phyloP scores from a whole-genome alignment of 2,113 vertebrate genomes.

The Hydropotes inermis region DNA sequence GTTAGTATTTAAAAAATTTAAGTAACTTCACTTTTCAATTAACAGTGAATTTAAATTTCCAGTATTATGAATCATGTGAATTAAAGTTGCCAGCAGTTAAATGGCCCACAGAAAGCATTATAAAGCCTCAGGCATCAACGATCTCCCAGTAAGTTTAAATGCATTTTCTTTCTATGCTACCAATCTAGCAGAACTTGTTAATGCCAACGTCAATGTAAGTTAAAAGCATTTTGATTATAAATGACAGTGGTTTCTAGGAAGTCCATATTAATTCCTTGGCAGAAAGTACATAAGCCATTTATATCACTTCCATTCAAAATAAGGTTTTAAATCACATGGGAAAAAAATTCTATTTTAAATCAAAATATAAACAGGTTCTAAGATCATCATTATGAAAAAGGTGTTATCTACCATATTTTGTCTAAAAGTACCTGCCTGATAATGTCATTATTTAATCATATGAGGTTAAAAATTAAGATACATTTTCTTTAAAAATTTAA shows the following conservation, averaged over 20 bases:
- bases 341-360: slow-evolving; percentile 51
- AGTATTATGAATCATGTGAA: slow-evolving; percentile 57
- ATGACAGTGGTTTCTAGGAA: slow-evolving; percentile 5
- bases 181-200: neutral
- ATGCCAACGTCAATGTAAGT: neutral
- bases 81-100: slow-evolving; percentile 54
- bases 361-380: slow-evolving; percentile 44
- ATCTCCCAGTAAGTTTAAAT: slow-evolving; percentile 23
- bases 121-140: slow-evolving; percentile 35
- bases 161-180: neutral
- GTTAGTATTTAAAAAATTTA: slow-evolving; percentile 74
- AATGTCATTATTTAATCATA: slow-evolving; percentile 35
- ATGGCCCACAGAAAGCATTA: slow-evolving; percentile 54
- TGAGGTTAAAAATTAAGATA: slow-evolving; percentile 13
- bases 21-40: slow-evolving; percentile 74
- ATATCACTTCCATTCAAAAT: slow-evolving; percentile 41
- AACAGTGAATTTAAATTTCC: slow-evolving; percentile 67
- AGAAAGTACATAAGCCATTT: slow-evolving; percentile 44
- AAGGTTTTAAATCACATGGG: neutral
- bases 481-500: slow-evolving; percentile 8
- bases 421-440: neutral
- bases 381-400: neutral
- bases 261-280: neutral
- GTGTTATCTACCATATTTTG: neutral
- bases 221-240: slow-evolving; percentile 42